phyloP scores from a whole-genome alignment of 2,113 vertebrate species.

The Plectropomus leopardus region DNA sequence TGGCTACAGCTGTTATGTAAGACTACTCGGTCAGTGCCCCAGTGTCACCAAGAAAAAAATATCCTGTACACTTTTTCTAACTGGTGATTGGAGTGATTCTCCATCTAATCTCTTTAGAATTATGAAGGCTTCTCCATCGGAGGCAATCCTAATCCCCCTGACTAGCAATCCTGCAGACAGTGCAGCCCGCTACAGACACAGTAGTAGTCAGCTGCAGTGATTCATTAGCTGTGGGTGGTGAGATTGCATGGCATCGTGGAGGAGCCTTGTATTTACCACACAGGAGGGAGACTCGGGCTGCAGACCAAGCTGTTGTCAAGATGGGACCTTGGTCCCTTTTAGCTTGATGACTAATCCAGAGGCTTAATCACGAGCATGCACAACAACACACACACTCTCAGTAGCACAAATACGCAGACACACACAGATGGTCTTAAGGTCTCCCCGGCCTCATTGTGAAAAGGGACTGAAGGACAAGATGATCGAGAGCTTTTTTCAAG shows the following conservation, averaged over 20 bases:
- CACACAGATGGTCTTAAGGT: slow-evolving; percentile 55
- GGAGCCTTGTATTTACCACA: slow-evolving; percentile 68
- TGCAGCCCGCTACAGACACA: slow-evolving; percentile 24
- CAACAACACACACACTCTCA: slow-evolving; percentile 39
- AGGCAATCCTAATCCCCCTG: slow-evolving; percentile 64
- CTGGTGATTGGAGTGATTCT: slow-evolving; percentile 48
- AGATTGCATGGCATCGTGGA: slow-evolving; percentile 61
- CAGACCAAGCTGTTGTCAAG: slow-evolving; percentile 77
- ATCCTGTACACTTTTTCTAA: slow-evolving; percentile 42
- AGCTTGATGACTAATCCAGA: slow-evolving; percentile 80
- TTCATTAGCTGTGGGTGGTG: slow-evolving; percentile 68
- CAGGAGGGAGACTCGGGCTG: slow-evolving; percentile 61
- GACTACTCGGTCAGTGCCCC: background rate
- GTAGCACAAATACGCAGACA: slow-evolving; percentile 31
- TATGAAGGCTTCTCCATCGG: slow-evolving; percentile 61
- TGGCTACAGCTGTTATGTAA: background rate
- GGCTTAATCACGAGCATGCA: slow-evolving; percentile 67
- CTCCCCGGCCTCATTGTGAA: slow-evolving; percentile 48
- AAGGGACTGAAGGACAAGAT: slow-evolving; percentile 55
- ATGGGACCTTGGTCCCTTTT: slow-evolving; percentile 74
- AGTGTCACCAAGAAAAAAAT: slow-evolving; percentile 41
- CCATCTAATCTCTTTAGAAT: slow-evolving; percentile 68
- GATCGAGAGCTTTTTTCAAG: slow-evolving; percentile 46
- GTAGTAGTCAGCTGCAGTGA: slow-evolving; percentile 67
- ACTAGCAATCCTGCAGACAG: slow-evolving; percentile 54